These are phyloP conservation scores for Dioctria linearis DNA, from an alignment of 2,888 invertebrate genomes.

Conservation along the genomic window DNA sequence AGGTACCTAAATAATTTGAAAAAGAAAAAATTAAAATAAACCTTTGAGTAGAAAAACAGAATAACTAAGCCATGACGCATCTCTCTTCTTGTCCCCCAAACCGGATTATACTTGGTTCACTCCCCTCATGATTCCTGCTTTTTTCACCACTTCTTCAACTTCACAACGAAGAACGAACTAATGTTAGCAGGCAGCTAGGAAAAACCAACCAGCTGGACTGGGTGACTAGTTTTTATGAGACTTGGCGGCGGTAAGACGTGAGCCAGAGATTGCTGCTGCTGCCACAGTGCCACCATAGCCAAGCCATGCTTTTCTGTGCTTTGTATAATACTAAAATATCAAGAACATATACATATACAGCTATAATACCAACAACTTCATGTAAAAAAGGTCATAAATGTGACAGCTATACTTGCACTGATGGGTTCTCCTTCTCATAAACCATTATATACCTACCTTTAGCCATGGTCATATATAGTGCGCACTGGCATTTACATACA, in stretches of 20 bases:
- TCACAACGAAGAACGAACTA: too few relatives aligned
- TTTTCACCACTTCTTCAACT: neutral
- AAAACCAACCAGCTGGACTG: slow-evolving; percentile 48
- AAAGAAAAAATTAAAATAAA: slow-evolving; percentile 2
- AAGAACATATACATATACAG: neutral
- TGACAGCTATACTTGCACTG: slow-evolving; percentile 21
- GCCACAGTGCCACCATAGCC: neutral
- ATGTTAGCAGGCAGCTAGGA: slow-evolving; percentile 16
- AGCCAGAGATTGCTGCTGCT: slow-evolving; percentile 5
- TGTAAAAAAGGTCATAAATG: slow-evolving; percentile 39
- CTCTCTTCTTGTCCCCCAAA: slow-evolving; percentile 45
- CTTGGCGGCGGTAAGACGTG: slow-evolving; percentile 42
- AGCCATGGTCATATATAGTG: too few relatives aligned
- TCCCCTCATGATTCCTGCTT: slow-evolving; percentile 42
- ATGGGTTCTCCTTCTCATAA: too few relatives aligned
- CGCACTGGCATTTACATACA: too few relatives aligned
- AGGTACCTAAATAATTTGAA: neutral
- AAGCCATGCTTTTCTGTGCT: neutral
- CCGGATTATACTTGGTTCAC: slow-evolving; percentile 43
- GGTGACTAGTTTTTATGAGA: slow-evolving; percentile 47
- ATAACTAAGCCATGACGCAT: slow-evolving; percentile 45
- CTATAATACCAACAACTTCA: neutral
- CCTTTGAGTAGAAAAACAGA: slow-evolving; percentile 38
- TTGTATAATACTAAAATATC: neutral
- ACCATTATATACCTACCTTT: too few relatives aligned